Evolutionary conservation across 2,113 vertebrate species (phyloP), one percentile per base, ranked within the genome.

Genomic region (Spilogale gracilis): DNA sequence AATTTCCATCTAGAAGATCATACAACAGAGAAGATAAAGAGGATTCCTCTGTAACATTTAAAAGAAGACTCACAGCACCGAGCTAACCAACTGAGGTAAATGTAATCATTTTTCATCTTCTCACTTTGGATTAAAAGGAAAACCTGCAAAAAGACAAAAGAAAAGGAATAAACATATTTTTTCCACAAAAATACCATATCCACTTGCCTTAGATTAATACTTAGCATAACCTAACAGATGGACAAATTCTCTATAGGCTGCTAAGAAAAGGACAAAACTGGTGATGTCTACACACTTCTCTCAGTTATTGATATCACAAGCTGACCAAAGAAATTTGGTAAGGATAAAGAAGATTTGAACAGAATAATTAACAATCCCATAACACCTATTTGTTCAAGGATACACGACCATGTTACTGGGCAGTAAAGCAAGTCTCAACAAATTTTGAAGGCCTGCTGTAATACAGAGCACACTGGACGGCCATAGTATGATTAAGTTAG

Each of bases 121-220:
- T 99, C 99, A 97, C 98, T 99, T 98, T 99, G 99, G 98, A 99
- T 99, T 98, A 99, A 98, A 98, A 99, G 99, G 98, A 99, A 99
- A 96, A 99, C 98, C 99, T 99, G 98, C 83, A 94, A 96, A 85
- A 96, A 96, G 48, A 96, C 91, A 93, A 96, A 98, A 97, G 97
- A 32, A 95, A 88, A 16, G 20, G 58, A 71, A 27, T 91, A 90
- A 83, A 73, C 18, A 81, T 86, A 18, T 6, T 67, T 98, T 95
- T 95, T 43, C 18, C 95, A 73, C 93, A 61, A 71, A 96, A 89
- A 93, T 43, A 97, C 85, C 56, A 99, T 99, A 45, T 25, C 27
- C 20, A 60, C 30, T 84, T 76, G 38, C 52, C 65, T 85, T 52
- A n/a, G 32, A 58, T 52, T 30, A 50, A 83, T n/a, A 13, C 38